A percentile compares a stretch with the other conserved stretches of the same genome.
phyloP scores from a whole-genome alignment of 2,797 vertebrate genomes.

The Falco naumanni region DNA sequence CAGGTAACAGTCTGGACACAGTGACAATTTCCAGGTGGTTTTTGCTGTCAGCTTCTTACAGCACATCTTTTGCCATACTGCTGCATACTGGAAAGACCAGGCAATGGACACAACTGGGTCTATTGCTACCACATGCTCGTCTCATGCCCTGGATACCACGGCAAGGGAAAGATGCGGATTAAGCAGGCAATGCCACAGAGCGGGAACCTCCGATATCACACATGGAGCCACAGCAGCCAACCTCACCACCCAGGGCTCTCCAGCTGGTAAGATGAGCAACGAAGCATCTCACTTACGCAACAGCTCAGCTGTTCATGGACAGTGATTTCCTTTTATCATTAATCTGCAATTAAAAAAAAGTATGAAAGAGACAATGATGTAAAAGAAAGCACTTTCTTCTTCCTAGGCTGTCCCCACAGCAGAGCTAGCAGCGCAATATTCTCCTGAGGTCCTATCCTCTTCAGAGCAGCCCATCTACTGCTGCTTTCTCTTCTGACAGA shows the following conservation, averaged over 20 bases:
- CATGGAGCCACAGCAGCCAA: not conserved
- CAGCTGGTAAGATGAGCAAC: not conserved
- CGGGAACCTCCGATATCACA: not conserved
- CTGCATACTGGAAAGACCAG: not conserved
- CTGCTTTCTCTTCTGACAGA: not conserved
- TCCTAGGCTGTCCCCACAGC: not conserved
- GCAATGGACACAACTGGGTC: not conserved
- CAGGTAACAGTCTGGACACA: fast-evolving
- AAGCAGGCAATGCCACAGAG: not conserved
- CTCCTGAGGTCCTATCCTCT: not conserved
- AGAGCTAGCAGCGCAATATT: not conserved
- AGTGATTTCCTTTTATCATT: not conserved
- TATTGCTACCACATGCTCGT: not conserved
- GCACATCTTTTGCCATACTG: not conserved
- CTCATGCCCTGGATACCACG: fast-evolving
- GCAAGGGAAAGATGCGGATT: not conserved
- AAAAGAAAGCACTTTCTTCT: not conserved
- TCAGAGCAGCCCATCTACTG: not conserved
- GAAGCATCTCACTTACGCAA: not conserved
- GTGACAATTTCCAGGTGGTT: not conserved
- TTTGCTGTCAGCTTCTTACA: not conserved
- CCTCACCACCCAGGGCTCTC: not conserved
- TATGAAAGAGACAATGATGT: not conserved
- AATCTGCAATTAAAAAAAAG: not conserved
- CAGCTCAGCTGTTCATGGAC: not conserved